These are phyloP conservation scores for Nomada fabriciana DNA, from an alignment of 2,888 invertebrate genomes.

Conservation along the genomic window DNA sequence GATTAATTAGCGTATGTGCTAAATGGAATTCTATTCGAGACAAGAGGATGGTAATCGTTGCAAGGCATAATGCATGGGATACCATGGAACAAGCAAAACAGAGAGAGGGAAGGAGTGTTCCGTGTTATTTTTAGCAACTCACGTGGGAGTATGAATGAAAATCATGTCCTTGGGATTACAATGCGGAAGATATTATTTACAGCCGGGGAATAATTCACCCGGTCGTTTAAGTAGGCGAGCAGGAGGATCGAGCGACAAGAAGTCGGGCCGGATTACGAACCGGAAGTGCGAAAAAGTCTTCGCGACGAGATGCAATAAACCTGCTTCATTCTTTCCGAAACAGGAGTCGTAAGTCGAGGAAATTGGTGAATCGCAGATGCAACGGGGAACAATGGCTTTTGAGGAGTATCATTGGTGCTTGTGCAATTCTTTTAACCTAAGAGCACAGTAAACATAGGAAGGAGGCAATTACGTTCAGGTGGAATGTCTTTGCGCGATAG, in stretches of 20 bases:
- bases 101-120: neutral
- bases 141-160: constrained; percentile 35
- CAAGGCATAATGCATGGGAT: too few relatives aligned
- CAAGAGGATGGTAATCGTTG: too few relatives aligned
- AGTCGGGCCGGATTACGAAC: constrained; percentile 26
- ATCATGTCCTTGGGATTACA: constrained; percentile 38
- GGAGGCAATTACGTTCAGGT: constrained; percentile 24
- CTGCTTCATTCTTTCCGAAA: neutral
- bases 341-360: neutral
- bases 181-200: constrained; percentile 46
- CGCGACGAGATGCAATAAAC: neutral
- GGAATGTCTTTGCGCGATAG: constrained; percentile 32
- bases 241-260: constrained; percentile 35
- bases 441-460: constrained; percentile 23
- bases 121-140: constrained; percentile 20
- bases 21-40: too few relatives aligned
- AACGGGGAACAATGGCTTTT: constrained; percentile 28
- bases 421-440: constrained; percentile 1
- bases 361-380: constrained; percentile 19
- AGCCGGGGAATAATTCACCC: constrained; percentile 26
- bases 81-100: neutral
- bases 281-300: constrained; percentile 25
- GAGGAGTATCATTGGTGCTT: constrained; percentile 12
- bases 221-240: constrained; percentile 41
- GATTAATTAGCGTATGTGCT: too few relatives aligned